Evolutionary conservation across 2,797 vertebrate species (phyloP).

Genomic region (Sebastes dallii): DNA sequence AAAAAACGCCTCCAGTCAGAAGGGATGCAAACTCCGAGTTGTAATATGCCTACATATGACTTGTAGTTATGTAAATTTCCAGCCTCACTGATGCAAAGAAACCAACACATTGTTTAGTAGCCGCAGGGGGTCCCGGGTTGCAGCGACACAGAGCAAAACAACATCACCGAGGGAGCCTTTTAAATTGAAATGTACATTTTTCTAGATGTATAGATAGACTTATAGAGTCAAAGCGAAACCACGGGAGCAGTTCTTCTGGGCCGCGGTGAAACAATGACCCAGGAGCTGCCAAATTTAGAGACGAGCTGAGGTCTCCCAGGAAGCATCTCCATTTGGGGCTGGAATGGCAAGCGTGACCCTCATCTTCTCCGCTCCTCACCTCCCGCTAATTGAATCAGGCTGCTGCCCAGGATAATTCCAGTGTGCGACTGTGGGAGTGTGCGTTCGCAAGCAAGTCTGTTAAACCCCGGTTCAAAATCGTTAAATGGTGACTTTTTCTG

Average conservation of each 20-base stretch:
- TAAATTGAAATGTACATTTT: slow-evolving; percentile 65
- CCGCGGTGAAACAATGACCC: slow-evolving; percentile 75
- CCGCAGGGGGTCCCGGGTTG: slow-evolving; percentile 30
- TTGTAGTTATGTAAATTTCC: neutral
- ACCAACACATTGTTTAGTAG: neutral
- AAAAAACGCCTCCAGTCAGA: neutral
- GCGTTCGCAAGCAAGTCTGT: slow-evolving; percentile 31
- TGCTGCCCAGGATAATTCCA: slow-evolving; percentile 66
- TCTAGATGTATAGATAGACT: slow-evolving; percentile 59
- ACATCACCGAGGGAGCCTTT: slow-evolving; percentile 27
- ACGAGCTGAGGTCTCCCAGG: slow-evolving; percentile 69
- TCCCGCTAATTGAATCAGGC: slow-evolving; percentile 83
- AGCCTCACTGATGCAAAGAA: slow-evolving; percentile 13
- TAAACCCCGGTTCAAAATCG: slow-evolving; percentile 47
- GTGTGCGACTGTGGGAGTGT: neutral
- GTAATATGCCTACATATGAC: neutral
- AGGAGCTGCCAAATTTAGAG: slow-evolving; percentile 79
- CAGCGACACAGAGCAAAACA: slow-evolving; percentile 6
- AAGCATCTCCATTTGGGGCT: slow-evolving; percentile 75
- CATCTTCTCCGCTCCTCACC: slow-evolving; percentile 80
- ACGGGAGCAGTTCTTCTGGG: slow-evolving; percentile 63
- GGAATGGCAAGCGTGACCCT: slow-evolving; percentile 77
- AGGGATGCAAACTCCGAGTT: neutral
- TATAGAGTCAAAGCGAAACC: slow-evolving; percentile 27
- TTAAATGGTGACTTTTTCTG: slow-evolving; percentile 40